Evolutionary conservation across 2,797 vertebrate species (phyloP), one percentile per base, ranked within the genome.

Genomic region (Monodelphis domestica): DNA sequence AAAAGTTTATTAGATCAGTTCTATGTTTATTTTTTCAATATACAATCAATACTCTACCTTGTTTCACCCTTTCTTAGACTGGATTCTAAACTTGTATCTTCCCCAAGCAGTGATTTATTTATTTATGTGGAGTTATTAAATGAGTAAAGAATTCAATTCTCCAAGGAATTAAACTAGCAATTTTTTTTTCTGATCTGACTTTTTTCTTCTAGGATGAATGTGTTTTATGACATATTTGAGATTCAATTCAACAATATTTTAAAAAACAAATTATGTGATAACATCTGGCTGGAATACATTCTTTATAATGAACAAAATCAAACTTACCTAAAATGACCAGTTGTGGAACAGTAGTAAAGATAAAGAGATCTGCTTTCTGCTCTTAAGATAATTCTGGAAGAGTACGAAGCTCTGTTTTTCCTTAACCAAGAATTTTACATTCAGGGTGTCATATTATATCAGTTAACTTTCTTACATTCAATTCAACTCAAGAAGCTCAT

Each of bases 181-280:
- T 38, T 70, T 70, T 70, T 70, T 70, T 70, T 9, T 63, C 45
- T 5, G 17, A 24, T 78, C n/a, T 45, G 38, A 78, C 9, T 45
- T 78, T 78, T 54, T 59, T 45, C 9, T n/a, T n/a, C 21, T 78
- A 21, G 24, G 26, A 78, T 78, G 6, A 26, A 78, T 24, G 21
- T 4, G 45, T 78, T 45, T 45, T 7, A 78, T n/a, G 38, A 78
- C 45, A 45, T 45, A 10, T 78, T 45, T 78, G 70, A 78, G 45
- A 45, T 78, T 15, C 45, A 78, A 78, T 45, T 38, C 38, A 38
- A 45, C 70, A 78, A 78, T 63, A 45, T 78, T 78, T 78, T 78
- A 78, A 3, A 78, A 45, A 45, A 95, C 87, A 52, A 91, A 53
- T 94, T 90, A 93, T 38, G 17, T 56, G 95, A 91, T 55, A 94